phyloP scores from a whole-genome alignment of 1,140 invertebrate species.

The Conus betulinus region DNA sequence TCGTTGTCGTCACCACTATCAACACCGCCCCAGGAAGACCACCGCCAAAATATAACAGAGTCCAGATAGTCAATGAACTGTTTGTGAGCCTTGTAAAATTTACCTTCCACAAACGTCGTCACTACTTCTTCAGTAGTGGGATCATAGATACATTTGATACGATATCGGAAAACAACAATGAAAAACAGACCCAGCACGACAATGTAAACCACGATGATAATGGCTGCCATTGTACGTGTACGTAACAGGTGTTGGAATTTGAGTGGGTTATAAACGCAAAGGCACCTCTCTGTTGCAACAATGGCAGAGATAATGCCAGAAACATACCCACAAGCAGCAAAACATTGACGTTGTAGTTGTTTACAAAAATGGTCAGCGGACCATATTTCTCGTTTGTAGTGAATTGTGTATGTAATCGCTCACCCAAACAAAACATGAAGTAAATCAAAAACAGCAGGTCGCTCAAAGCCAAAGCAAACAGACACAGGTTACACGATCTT shows the following conservation, averaged over 20 bases:
- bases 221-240: neutral
- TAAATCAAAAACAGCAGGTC: no score
- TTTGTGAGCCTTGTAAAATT: neutral
- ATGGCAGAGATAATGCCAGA: neutral
- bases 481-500: no score
- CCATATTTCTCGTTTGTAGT: no score
- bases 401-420: no score
- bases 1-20: neutral
- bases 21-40: neutral
- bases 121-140: neutral
- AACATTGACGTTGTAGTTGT: no score
- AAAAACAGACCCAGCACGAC: neutral
- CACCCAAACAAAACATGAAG: no score
- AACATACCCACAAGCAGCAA: neutral
- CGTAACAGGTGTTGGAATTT: neutral
- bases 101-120: neutral
- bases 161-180: neutral
- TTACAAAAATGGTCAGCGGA: no score
- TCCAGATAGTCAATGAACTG: neutral
- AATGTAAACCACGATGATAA: neutral
- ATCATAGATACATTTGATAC: neutral
- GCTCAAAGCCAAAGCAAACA: no score
- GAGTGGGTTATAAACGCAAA: neutral
- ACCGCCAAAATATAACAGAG: neutral
- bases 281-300: neutral